Percentiles rank a stretch among this genome's conserved stretches.
Evolutionary conservation across 2,888 invertebrate species (phyloP).

Genomic region (Ectemnius continuus): DNA sequence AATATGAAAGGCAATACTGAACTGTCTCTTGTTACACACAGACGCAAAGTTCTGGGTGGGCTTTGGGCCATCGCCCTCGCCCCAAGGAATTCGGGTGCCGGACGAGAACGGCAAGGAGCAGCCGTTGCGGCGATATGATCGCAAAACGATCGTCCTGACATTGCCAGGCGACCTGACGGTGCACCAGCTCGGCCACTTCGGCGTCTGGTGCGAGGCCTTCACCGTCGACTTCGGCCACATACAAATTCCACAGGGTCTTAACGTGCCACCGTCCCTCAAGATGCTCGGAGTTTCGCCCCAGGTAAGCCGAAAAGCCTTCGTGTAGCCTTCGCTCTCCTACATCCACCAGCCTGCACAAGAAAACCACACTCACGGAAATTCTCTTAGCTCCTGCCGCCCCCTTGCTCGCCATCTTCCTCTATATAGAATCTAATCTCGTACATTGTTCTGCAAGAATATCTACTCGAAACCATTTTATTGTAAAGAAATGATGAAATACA

Average conservation of each 20-base stretch:
- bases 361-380: neutral
- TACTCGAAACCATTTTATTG: too few relatives aligned
- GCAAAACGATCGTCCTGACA: constrained; percentile 93
- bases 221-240: constrained; percentile 96
- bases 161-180: constrained; percentile 93
- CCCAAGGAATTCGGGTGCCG: constrained; percentile 91
- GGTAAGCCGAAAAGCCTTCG: constrained; percentile 81
- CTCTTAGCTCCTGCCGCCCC: neutral
- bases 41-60: constrained; percentile 98
- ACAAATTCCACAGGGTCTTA: constrained; percentile 85
- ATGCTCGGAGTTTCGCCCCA: constrained; percentile 96
- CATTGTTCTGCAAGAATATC: too few relatives aligned
- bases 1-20: too few relatives aligned
- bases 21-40: constrained; percentile 71
- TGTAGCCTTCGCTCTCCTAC: constrained; percentile 17
- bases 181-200: constrained; percentile 95
- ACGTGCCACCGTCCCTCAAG: constrained; percentile 93
- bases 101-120: constrained; percentile 93
- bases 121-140: constrained; percentile 89
- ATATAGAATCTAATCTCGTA: too few relatives aligned
- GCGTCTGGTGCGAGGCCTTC: constrained; percentile 96
- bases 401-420: too few relatives aligned
- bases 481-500: too few relatives aligned
- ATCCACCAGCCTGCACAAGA: constrained; percentile 2
- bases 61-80: constrained; percentile 87